Conservation (phyloP, 2,888 invertebrate genomes). For the Drosophila picticornis region DNA sequence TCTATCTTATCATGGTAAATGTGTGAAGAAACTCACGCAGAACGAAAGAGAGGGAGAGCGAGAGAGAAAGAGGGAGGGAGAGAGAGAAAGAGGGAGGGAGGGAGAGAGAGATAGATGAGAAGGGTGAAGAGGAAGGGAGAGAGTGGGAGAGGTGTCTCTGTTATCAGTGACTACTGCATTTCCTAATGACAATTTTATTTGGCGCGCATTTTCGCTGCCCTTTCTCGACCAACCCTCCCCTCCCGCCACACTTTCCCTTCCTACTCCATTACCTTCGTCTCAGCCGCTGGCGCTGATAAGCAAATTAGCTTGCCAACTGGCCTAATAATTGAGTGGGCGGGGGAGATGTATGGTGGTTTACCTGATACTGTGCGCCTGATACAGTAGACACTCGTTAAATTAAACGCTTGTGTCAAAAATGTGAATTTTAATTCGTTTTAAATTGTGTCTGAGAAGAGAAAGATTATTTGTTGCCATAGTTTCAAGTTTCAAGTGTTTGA, state of each 20-base stretch:
- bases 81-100: neutral
- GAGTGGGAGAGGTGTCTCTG: conserved; percentile 2
- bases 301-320: conserved; percentile 76
- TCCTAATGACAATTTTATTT: conserved; percentile 72
- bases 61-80: neutral
- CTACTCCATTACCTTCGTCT: neutral
- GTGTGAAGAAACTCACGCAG: neutral
- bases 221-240: neutral
- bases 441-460: neutral
- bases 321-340: conserved; percentile 61
- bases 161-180: conserved; percentile 59
- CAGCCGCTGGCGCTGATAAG: conserved; percentile 60
- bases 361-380: conserved; percentile 5
- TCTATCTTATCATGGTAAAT: conserved; percentile 48
- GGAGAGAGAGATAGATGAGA: neutral
- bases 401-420: neutral
- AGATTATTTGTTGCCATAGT: neutral
- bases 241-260: neutral
- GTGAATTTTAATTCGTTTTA: neutral
- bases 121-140: neutral
- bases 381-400: neutral
- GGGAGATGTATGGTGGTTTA: conserved; percentile 13
- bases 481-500: neutral
- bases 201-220: conserved; percentile 62
- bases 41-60: neutral